Percentiles rank a stretch among this genome's conserved stretches.
phyloP scores from a whole-genome alignment of 2,113 vertebrate species.

The Trochalopteron elliotii region DNA sequence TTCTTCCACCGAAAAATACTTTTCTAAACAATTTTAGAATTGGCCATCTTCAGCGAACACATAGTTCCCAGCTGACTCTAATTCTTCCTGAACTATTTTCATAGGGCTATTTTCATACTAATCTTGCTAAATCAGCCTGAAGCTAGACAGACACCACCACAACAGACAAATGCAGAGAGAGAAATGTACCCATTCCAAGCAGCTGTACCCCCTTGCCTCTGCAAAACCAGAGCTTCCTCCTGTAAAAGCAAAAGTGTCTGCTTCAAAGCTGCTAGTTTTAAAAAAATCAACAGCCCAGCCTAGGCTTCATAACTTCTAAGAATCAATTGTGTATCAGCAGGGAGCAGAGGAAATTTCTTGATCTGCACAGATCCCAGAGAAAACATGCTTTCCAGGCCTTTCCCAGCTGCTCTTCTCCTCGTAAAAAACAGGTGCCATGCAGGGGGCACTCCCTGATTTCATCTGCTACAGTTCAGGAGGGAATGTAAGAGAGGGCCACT shows the following conservation, averaged over 20 bases:
- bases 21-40: neutral
- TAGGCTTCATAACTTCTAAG: neutral
- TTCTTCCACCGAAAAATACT: accelerated
- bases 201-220: neutral
- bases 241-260: neutral
- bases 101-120: neutral
- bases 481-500: neutral
- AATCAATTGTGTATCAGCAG: neutral
- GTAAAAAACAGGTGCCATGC: accelerated
- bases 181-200: neutral
- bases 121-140: neutral
- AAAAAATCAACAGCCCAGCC: neutral
- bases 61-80: neutral
- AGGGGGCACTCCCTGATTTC: neutral
- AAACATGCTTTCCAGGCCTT: neutral
- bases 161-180: accelerated
- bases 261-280: neutral
- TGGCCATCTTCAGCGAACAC: neutral
- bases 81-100: neutral
- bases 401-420: neutral
- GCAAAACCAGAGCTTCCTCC: neutral
- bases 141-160: neutral
- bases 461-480: neutral
- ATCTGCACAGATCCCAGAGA: neutral
- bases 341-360: neutral